phyloP scores from a whole-genome alignment of 2,797 vertebrate genomes.

The Columba guinea region DNA sequence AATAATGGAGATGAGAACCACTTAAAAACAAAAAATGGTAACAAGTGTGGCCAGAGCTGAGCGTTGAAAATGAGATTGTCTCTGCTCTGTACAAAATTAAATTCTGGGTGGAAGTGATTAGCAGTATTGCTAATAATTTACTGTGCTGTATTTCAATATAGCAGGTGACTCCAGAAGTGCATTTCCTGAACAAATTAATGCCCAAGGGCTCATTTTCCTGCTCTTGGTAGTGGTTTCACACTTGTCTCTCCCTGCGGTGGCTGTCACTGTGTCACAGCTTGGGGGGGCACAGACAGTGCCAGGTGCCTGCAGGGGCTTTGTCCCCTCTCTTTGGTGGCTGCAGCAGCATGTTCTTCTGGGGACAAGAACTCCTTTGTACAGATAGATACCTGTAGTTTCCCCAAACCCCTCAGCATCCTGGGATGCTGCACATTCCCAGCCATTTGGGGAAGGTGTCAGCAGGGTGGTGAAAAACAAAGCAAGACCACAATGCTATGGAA shows the following conservation, averaged over 20 bases:
- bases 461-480: background rate
- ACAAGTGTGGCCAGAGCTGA: background rate
- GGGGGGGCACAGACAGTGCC: background rate
- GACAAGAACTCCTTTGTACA: background rate
- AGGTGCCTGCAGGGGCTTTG: background rate
- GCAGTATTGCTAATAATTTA: background rate
- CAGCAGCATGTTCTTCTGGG: background rate
- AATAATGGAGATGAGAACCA: accelerated
- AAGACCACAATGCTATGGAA: background rate
- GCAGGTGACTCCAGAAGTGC: background rate
- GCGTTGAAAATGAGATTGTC: background rate
- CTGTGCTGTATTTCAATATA: background rate
- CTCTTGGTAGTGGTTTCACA: background rate
- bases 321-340: background rate
- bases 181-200: background rate
- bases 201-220: background rate
- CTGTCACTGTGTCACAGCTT: background rate
- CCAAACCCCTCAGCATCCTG: background rate
- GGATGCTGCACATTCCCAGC: accelerated
- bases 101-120: background rate
- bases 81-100: background rate
- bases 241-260: accelerated
- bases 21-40: background rate
- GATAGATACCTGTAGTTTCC: accelerated
- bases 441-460: accelerated